Percentiles rank a stretch among this genome's conserved stretches.
phyloP scores from a whole-genome alignment of 2,113 vertebrate genomes.

The Esox niger region DNA sequence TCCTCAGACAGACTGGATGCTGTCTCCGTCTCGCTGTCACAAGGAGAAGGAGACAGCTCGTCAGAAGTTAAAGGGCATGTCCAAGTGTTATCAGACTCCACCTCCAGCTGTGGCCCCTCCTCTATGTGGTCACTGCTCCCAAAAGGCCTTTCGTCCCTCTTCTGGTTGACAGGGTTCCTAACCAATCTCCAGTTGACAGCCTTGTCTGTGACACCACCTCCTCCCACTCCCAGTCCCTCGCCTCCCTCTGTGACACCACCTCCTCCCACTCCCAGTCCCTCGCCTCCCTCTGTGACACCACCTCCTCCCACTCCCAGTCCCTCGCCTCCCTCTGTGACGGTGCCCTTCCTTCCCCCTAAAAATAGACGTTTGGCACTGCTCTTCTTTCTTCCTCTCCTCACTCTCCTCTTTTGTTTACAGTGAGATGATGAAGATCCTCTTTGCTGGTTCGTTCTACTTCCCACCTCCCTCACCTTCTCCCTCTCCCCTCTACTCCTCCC shows the following conservation, averaged over 20 bases:
- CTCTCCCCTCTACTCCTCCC: conserved; percentile 16
- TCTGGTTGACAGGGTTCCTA: conserved; percentile 8
- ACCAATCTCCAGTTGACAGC: conserved; percentile 19
- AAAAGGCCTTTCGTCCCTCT: conserved; percentile 2
- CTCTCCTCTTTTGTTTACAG: conserved; percentile 42
- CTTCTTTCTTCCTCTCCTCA: conserved; percentile 58
- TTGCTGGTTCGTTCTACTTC: conserved; percentile 29
- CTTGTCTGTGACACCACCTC: conserved; percentile 17
- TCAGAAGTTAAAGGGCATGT: conserved; percentile 62
- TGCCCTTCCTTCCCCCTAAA: conserved; percentile 42
- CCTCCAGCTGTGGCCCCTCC: conserved; percentile 25
- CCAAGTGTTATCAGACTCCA: conserved; percentile 57
- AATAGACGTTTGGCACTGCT: conserved; percentile 54
- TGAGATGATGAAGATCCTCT: neutral
- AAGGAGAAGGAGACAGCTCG: conserved; percentile 41
- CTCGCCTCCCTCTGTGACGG: conserved; percentile 50
- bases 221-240: no score
- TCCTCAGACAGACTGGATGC: conserved; percentile 4
- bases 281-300: conserved; percentile 33
- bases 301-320: neutral
- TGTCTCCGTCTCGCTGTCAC: conserved; percentile 38
- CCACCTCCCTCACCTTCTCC: neutral
- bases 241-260: conserved; percentile 47
- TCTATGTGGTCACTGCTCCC: conserved; percentile 25
- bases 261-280: neutral